Conservation (phyloP, 2,113 vertebrate species). For the Crocuta crocuta region DNA sequence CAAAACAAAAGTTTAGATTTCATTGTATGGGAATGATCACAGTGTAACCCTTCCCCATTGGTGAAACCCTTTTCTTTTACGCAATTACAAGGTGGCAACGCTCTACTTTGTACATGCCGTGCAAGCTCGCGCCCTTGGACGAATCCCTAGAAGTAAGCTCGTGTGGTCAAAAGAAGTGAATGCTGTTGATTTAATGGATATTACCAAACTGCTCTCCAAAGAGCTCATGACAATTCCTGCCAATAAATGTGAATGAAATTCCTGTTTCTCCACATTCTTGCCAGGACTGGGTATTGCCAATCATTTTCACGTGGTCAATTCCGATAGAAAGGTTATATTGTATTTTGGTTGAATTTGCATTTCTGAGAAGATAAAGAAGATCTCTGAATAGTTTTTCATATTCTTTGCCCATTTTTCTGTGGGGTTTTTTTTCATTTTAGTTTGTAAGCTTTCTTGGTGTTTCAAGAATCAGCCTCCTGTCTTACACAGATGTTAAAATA, state of each 20-base stretch:
- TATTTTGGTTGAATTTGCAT: not conserved
- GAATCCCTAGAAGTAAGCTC: not conserved
- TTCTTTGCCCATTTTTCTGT: not conserved
- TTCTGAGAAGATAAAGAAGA: not conserved
- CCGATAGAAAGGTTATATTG: not conserved
- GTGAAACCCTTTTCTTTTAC: not conserved
- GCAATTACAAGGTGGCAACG: not conserved
- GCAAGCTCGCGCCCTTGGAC: not conserved
- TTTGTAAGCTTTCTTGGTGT: not conserved
- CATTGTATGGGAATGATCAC: too few relatives aligned
- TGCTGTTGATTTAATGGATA: not conserved
- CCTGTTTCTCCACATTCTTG: not conserved
- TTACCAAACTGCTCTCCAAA: slow-evolving; percentile 11
- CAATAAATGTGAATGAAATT: not conserved
- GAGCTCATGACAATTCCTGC: not conserved
- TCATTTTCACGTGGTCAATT: not conserved
- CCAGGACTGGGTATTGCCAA: not conserved
- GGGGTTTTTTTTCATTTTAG: not conserved
- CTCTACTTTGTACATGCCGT: not conserved
- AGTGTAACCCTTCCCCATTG: not conserved
- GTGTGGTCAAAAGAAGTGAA: not conserved
- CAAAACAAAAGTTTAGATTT: not conserved
- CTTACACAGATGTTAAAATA: not conserved
- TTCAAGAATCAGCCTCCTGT: not conserved
- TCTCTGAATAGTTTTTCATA: not conserved